Evolutionary conservation across 2,797 vertebrate species (phyloP), one percentile per base, ranked within the genome.

Genomic region (Glossophaga mutica): DNA sequence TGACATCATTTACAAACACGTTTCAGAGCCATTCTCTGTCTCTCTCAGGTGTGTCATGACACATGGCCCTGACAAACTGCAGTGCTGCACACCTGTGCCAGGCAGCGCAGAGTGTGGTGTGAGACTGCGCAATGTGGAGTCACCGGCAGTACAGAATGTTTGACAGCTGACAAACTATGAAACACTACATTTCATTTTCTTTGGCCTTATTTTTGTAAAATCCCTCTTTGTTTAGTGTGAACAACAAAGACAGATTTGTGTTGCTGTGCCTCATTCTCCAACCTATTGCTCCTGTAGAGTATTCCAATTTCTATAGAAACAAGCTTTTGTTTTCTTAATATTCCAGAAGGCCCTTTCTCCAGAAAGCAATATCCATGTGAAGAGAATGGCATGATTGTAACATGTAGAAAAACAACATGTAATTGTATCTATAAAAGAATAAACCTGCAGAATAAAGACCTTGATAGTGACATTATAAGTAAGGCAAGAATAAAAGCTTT

Each of bases 341-440:
- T 74, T 93, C 82, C 74, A 84, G 83, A 97, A 26, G 93, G 3
- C 24, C 87, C 62, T 95, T 71, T 91, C 70, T 92, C 18, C 46
- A 92, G 71, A 68, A 83, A 95, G 62, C 59, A 90, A 84, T 87
- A 91, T 52, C 83, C 79, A 94, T 16, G 1, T 71, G 85, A 96
- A 96, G 87, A 82, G 96, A 93, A 85, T 2, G 24, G 50, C 59
- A 71, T 95, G 94, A 96, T 46, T 95, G 65, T 74, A 97, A 86
- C 68, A 93, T 59, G 48, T 21, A 94, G 34, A 42, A 94, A 96
- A 95, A 94, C 94, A 89, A 84, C 24, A 84, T 78, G 29, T 50
- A 92, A 95, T 91, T 89, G 62, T 83, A 79, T 81, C 34, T 88
- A 94, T 87, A 39, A n/a, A 84, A 84, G 93, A 89, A 92, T 55